Base-by-base conservation (phyloP, 2,113 vertebrate genomes). In the Oreochromis tanganicae region DNA sequence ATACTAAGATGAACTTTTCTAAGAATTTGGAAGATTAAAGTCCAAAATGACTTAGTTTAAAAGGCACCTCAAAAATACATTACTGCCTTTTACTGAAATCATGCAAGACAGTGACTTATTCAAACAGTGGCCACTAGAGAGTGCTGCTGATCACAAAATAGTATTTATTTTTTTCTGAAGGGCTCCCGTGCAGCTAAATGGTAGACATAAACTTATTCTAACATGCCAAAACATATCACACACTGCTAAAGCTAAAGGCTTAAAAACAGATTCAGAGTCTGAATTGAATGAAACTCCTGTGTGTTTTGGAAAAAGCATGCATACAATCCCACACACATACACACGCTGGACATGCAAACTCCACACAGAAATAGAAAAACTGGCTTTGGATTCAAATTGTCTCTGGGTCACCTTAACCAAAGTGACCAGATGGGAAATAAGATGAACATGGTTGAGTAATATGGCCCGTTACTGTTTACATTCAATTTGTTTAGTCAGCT, bases 41-140 rank as follows among this genome's bases (percentile, higher is more conserved):
- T 5, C 1, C 11, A 56, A 79, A 73, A 9, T 56, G 21, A 80
- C 4, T 54, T 8, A 2, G 48, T 80, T 43, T 54, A 34, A 71
- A 75, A 24, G 38, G 8, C 27, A 52, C 27, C 27, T 78, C 3
- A 36, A 16, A 43, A 56, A 24, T 55, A 43, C 7, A 48, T 12
- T 5, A 81, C 46, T 52, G 9, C 11, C 16, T 52, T 78, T 78
- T 78, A 78, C 46, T 52, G 17, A 50, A 75, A 36, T 46, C 54
- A 80, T 46, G 11, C 19, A 29, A 8, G 27, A 27, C 24, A 81
- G 16, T 19, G 7, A 36, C 71, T n/a, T 48, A 16, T 88, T 86
- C 34, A 3, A 16, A 43, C 2, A 38, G 17, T 56, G 71, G 32
- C 92, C 93, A 92, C 56, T 63, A 94, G 93, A 94, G 92, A 21